These are phyloP conservation scores for Eurytoma adleriae DNA, from an alignment of 2,888 invertebrate genomes.

Conservation along the genomic window DNA sequence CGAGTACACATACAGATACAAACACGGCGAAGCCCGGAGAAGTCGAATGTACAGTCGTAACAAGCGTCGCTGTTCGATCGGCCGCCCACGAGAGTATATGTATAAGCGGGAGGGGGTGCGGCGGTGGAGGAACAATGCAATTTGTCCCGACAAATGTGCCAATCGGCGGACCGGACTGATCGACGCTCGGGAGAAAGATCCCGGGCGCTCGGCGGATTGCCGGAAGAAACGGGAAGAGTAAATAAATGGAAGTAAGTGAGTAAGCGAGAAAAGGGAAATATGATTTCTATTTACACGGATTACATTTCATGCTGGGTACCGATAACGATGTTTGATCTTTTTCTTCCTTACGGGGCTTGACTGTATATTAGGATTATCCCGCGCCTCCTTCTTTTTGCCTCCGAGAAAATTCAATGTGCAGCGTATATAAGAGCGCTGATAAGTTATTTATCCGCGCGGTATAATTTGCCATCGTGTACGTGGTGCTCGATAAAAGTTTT, in stretches of 20 bases:
- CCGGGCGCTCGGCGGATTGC: constrained; percentile 7
- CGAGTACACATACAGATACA: constrained; percentile 1
- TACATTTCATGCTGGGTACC: background rate
- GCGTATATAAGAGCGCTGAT: too few species aligned
- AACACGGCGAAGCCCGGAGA: background rate
- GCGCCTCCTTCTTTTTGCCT: background rate
- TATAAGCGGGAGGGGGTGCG: constrained; percentile 21
- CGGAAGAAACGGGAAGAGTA: constrained; percentile 33
- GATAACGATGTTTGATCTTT: background rate
- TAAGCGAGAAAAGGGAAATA: constrained; percentile 33
- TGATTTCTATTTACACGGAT: constrained; percentile 12
- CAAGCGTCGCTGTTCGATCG: constrained; percentile 29
- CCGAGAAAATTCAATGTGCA: too few species aligned
- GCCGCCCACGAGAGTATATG: constrained; percentile 6
- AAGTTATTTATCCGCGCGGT: too few species aligned
- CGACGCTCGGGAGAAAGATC: constrained; percentile 50
- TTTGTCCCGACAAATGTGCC: constrained; percentile 65
- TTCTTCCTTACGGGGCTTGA: background rate
- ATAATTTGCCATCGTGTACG: too few species aligned
- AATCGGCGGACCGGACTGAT: constrained; percentile 60
- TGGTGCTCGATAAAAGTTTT: too few species aligned
- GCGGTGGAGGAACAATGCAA: constrained; percentile 61
- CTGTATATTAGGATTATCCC: background rate
- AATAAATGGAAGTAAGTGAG: constrained; percentile 40
- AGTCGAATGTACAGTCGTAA: constrained; percentile 3